These are phyloP conservation scores for Chironomus riparius DNA, from an alignment of 2,888 invertebrate species.

Conservation along the genomic window DNA sequence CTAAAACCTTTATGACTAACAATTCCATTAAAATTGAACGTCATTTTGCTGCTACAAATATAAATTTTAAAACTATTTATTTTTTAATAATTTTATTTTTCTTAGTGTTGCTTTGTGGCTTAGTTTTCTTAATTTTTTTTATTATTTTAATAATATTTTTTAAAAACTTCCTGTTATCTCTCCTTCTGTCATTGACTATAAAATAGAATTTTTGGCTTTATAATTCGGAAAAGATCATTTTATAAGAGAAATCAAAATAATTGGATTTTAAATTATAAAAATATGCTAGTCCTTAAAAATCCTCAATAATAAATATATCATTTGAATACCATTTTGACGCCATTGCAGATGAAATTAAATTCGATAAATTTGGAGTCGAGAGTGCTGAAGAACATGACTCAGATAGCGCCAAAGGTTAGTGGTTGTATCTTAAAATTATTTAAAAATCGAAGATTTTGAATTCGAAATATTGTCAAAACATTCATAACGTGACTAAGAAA, in stretches of 20 bases:
- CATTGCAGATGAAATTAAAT: slow-evolving; percentile 19
- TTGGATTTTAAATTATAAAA: no score
- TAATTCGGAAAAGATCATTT: background rate
- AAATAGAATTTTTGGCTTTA: background rate
- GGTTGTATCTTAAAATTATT: background rate
- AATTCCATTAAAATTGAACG: background rate
- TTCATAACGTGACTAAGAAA: no score
- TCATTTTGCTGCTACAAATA: slow-evolving; percentile 20
- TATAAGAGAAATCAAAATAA: background rate
- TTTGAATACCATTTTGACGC: slow-evolving; percentile 6
- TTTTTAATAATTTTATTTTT: background rate
- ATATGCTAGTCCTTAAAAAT: no score
- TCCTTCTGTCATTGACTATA: background rate
- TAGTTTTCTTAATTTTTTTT: background rate
- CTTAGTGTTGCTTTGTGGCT: background rate
- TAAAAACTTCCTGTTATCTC: background rate
- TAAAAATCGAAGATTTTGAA: background rate
- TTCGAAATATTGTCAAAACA: no score
- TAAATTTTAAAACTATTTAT: background rate
- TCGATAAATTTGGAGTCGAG: slow-evolving; percentile 5
- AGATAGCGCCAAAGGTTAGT: slow-evolving; percentile 28
- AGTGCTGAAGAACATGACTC: slow-evolving; percentile 23
- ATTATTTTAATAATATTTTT: background rate
- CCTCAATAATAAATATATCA: background rate
- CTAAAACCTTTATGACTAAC: background rate